Evolutionary conservation across 2,113 vertebrate genomes (phyloP).

Genomic region (Pygoscelis adeliae): DNA sequence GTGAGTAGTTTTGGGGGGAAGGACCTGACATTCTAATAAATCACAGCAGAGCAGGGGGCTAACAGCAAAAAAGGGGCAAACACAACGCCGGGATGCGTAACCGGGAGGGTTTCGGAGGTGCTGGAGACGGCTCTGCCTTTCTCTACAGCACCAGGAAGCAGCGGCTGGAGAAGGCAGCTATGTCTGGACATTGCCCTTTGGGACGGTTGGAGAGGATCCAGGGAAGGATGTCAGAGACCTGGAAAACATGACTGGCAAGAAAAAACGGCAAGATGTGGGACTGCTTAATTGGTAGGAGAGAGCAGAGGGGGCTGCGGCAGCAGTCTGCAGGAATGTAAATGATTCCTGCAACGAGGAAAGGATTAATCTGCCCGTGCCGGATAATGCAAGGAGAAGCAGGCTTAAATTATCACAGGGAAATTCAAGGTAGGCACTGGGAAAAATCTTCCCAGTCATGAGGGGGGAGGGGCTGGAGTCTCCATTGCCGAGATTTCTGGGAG

Average conservation of each 20-base stretch:
- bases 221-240: background rate
- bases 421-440: background rate
- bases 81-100: accelerated
- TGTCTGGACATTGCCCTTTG: background rate
- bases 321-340: background rate
- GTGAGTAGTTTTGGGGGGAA: background rate
- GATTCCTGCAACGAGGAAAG: background rate
- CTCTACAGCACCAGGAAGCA: accelerated
- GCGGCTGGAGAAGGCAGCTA: background rate
- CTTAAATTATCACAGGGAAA: background rate
- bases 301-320: background rate
- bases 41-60: background rate
- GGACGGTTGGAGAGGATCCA: background rate
- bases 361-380: background rate
- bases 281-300: background rate
- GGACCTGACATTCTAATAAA: background rate
- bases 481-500: background rate
- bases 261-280: background rate
- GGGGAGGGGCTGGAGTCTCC: background rate
- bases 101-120: accelerated
- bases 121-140: background rate
- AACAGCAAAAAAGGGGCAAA: background rate
- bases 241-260: background rate
- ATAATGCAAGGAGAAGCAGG: background rate
- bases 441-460: background rate